These are phyloP conservation scores for Plebejus anna DNA, from an alignment of 2,888 invertebrate species.

Conservation along the genomic window DNA sequence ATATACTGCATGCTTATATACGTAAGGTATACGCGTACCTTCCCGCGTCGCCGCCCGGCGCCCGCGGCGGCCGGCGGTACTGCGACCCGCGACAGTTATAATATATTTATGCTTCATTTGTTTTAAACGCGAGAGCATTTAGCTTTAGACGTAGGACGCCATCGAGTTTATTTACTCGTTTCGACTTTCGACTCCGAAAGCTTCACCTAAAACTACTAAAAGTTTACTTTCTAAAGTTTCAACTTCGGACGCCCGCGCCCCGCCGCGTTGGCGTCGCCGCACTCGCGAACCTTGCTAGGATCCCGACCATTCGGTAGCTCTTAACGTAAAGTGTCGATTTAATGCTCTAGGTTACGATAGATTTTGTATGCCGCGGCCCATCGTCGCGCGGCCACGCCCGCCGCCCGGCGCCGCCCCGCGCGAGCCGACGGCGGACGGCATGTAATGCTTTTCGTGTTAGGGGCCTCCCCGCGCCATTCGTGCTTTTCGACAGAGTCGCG, in stretches of 20 bases:
- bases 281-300: slow-evolving; percentile 6
- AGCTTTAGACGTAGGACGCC: slow-evolving; percentile 20
- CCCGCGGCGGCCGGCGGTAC: not conserved
- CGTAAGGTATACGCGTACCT: slow-evolving; percentile 2
- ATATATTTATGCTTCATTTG: slow-evolving; percentile 27
- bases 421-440: slow-evolving; percentile 46
- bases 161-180: slow-evolving; percentile 8
- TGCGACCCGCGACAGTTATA: not conserved
- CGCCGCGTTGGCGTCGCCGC: slow-evolving; percentile 36
- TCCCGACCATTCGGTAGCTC: slow-evolving; percentile 15
- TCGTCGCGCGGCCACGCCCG: not conserved
- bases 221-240: slow-evolving; percentile 35
- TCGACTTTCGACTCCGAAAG: slow-evolving; percentile 29
- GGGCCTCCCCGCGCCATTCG: slow-evolving; percentile 59
- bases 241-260: slow-evolving; percentile 36
- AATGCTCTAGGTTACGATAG: slow-evolving; percentile 27
- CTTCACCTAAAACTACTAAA: slow-evolving; percentile 24
- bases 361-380: slow-evolving; percentile 23
- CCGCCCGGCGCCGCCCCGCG: not conserved
- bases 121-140: slow-evolving; percentile 23
- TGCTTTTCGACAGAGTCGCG: slow-evolving; percentile 52
- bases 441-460: slow-evolving; percentile 64
- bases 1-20: slow-evolving; percentile 1
- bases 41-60: not conserved
- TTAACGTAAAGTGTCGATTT: slow-evolving; percentile 18